Evolutionary conservation across 2,113 vertebrate species (phyloP).

Genomic region (Phodopus roborovskii): DNA sequence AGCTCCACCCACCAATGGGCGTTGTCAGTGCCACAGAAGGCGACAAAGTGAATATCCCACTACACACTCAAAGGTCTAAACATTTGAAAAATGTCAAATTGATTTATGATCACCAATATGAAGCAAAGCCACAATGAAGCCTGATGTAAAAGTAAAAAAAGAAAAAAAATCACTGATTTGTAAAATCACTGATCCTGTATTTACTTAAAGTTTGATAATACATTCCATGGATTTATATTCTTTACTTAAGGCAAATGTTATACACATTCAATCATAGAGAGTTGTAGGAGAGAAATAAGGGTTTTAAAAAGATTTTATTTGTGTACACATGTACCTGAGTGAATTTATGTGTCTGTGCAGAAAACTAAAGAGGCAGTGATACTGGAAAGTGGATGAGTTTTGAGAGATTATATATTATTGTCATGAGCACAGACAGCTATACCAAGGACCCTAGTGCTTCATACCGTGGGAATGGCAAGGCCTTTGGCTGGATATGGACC

Average conservation of each 20-base stretch:
- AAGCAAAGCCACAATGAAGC: not conserved
- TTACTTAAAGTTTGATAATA: slow-evolving; percentile 45
- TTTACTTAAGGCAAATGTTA: slow-evolving; percentile 26
- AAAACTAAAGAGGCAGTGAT: too few relatives aligned
- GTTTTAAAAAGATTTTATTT: not conserved
- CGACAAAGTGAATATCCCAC: too few relatives aligned
- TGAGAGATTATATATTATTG: not conserved
- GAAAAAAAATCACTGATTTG: not conserved
- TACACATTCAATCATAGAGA: not conserved
- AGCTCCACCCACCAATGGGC: too few relatives aligned
- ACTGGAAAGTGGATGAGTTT: not conserved
- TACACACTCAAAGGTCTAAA: too few relatives aligned
- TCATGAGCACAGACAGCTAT: not conserved
- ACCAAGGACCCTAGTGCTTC: not conserved
- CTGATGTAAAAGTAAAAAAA: not conserved
- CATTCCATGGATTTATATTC: slow-evolving; percentile 12
- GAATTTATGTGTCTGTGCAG: not conserved
- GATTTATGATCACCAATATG: not conserved
- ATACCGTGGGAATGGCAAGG: not conserved
- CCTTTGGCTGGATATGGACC: not conserved
- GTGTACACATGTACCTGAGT: not conserved
- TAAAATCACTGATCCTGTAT: not conserved
- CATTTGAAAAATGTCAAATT: not conserved
- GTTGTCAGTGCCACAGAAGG: too few relatives aligned
- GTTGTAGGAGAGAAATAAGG: slow-evolving; percentile 29